Evolutionary conservation across 2,797 vertebrate species (phyloP), one percentile per base, ranked within the genome.

Genomic region (Hafferia zeledoni): DNA sequence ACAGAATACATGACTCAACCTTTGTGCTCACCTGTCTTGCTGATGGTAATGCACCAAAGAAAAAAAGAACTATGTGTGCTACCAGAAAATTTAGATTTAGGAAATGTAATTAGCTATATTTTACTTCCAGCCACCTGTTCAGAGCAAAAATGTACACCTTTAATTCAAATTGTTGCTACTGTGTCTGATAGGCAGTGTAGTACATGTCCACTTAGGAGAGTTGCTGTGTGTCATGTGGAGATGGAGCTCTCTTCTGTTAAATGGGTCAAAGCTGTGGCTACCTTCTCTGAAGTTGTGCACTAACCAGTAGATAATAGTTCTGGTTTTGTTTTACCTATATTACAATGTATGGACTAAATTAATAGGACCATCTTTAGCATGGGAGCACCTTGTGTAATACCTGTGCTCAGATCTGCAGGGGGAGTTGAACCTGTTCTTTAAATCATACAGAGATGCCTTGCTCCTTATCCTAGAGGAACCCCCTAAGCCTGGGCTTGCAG

Each of bases 401-500:
- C 33, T 56, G 37, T 83, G n/a, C 25, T 74, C 39, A 74, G n/a
- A 57, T 86, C 53, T 89, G 28, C 6, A 30, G 22, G 28, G 27
- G 24, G 7, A 39, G 8, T 70, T 88, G 19, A 77, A 68, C 10
- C 11, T 68, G 19, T 81, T 86, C 24, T 88, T 65, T 56, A 68
- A 88, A 74, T 86, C 30, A 59, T 67, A 35, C 33, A 70, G 71
- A 64, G 31, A 57, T 74, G 17, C 18, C 35, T 74, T 90, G 16
- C 47, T 72, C 13, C 37, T 80, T 9, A 44, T 59, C 39, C 44
- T 70, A 39, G 69, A 70, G 53, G 57, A 90, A 31, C 28, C 19
- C 17, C 3, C 9, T 71, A n/a, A 67, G 25, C 0, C 0, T 78
- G 60, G 25, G 67, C 17, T 84, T 43, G 16, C 0, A 35, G 39